Evolutionary conservation across 2,113 vertebrate species (phyloP).

Genomic region (Antigone vipio): DNA sequence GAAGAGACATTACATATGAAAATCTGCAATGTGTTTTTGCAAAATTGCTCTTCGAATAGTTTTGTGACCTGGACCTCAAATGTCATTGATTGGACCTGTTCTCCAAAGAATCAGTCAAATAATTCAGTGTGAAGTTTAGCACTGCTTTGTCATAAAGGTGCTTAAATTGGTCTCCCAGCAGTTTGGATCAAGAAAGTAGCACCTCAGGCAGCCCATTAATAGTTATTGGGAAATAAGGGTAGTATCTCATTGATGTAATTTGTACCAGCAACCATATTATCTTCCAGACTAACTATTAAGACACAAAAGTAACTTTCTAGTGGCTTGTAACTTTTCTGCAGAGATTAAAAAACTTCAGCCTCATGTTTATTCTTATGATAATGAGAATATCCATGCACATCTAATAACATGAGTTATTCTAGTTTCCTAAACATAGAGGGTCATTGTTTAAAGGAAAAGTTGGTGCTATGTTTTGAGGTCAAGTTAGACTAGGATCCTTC

Average conservation of each 20-base stretch:
- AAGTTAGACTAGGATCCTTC: background rate
- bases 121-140: background rate
- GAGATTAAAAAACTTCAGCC: background rate
- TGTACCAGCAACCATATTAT: background rate
- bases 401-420: background rate
- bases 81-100: background rate
- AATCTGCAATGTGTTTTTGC: background rate
- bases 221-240: background rate
- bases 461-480: background rate
- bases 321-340: background rate
- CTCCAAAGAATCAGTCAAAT: background rate
- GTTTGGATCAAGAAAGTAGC: background rate
- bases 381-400: background rate
- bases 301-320: background rate
- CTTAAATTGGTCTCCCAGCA: background rate
- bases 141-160: background rate
- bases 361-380: background rate
- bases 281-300: background rate
- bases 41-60: background rate
- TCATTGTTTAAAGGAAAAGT: background rate
- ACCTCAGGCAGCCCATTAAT: background rate
- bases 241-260: background rate
- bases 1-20: background rate
- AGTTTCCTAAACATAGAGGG: background rate
- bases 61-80: background rate